phyloP scores from a whole-genome alignment of 1,140 invertebrate genomes.

The Neuroterus valhalla region DNA sequence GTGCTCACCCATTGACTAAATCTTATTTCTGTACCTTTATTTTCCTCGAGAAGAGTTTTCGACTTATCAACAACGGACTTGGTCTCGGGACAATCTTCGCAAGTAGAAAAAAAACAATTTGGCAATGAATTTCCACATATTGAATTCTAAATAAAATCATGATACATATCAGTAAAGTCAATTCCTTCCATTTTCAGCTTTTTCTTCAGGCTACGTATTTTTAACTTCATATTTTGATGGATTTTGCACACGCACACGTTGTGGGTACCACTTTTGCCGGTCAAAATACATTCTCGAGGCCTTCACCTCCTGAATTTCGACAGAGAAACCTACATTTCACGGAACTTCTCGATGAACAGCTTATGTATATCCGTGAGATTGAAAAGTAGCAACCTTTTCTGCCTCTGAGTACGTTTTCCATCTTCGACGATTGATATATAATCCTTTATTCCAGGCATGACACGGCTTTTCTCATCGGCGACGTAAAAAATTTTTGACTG shows the following conservation, averaged over 20 bases:
- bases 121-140: constrained; percentile 26
- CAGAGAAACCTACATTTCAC: too few relatives aligned
- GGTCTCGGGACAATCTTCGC: constrained; percentile 31
- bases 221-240: constrained; percentile 36
- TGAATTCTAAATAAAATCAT: constrained; percentile 33
- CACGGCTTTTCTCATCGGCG: too few relatives aligned
- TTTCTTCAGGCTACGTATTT: constrained; percentile 33
- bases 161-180: neutral
- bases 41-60: neutral
- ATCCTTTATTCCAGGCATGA: too few relatives aligned
- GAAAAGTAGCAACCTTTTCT: too few relatives aligned
- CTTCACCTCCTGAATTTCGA: too few relatives aligned
- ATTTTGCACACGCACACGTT: constrained; percentile 37
- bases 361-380: too few relatives aligned
- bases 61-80: constrained; percentile 28
- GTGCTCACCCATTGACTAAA: constrained; percentile 32
- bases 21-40: neutral
- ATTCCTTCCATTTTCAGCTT: constrained; percentile 7
- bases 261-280: too few relatives aligned
- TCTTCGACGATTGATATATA: too few relatives aligned
- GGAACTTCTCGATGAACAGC: too few relatives aligned
- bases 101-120: constrained; percentile 35
- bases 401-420: too few relatives aligned
- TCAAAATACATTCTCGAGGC: too few relatives aligned
- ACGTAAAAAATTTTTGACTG: too few relatives aligned